Base-by-base conservation (phyloP, 2,113 vertebrate species). In the Myrmecophaga tridactyla region DNA sequence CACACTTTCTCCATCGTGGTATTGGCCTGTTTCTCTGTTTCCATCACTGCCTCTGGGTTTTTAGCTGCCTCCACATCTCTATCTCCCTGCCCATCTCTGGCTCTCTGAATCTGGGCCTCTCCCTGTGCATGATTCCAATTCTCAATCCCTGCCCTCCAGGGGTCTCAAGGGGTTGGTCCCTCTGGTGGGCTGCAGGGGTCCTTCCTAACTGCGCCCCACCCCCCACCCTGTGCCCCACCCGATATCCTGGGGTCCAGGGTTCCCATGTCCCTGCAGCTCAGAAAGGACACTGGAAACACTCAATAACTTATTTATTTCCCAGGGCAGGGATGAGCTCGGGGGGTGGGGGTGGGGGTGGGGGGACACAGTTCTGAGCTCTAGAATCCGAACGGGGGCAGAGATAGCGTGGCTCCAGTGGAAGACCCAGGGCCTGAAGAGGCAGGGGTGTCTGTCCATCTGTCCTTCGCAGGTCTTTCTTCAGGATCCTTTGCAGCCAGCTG, bases 231-330 rank as follows among this genome's bases (percentile, higher is more conserved):
- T 25, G 41, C 21, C 17, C 25, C 2, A 0, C 6, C 5, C 20
- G 70, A 62, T 27, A 63, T 18, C n/a, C 23, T 15, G 36, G 5
- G 11, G 15, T 14, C 72, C 0, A 4, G 12, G 21, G 9, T 27
- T 23, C 83, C 43, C 1, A 6, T 18, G 18, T 89, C 63, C 60
- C 53, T 27, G 36, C 8, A 58, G 43, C 62, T 69, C 94, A 94
- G 36, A 65, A 56, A 92, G 46, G 34, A 95, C 85, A 20, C 39
- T n/a, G 34, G 58, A 81, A 34, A 62, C 5, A 34, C 63, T 92
- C 51, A 72, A 65, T 72, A 48, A 75, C 23, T 43, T 36, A 27
- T 96, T 96, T 96, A 96, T 95, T 96, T 83, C 34, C 72, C 14
- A 18, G 29, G 46, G n/a, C 36, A 21, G 83, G 17, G 20, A 23